phyloP scores from a whole-genome alignment of 2,888 invertebrate genomes.

The Tipula lateralis region DNA sequence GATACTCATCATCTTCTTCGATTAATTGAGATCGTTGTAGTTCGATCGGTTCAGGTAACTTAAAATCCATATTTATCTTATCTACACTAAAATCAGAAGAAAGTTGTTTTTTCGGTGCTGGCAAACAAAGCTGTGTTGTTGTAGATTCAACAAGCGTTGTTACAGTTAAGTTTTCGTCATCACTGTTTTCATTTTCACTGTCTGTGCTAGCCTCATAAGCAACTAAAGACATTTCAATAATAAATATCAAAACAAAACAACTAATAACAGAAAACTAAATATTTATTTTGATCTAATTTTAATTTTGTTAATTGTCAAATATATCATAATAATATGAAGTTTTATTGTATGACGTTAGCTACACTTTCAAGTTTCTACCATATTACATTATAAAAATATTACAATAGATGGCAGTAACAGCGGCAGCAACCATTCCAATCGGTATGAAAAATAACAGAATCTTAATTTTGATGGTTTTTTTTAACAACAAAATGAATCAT shows the following conservation, averaged over 20 bases:
- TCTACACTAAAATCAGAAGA: slow-evolving; percentile 37
- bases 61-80: slow-evolving; percentile 14
- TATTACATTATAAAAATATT: too few relatives aligned
- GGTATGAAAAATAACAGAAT: too few relatives aligned
- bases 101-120: not conserved
- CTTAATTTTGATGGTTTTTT: too few relatives aligned
- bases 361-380: too few relatives aligned
- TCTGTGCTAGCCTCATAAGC: slow-evolving; percentile 56
- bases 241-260: not conserved
- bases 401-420: too few relatives aligned
- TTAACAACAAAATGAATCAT: too few relatives aligned
- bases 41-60: slow-evolving; percentile 42
- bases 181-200: slow-evolving; percentile 39
- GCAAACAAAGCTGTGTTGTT: not conserved
- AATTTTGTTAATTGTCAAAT: not conserved
- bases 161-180: slow-evolving; percentile 38
- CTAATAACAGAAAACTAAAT: not conserved
- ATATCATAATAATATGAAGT: too few relatives aligned
- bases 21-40: slow-evolving; percentile 35
- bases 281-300: not conserved
- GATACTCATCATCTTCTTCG: slow-evolving; percentile 61
- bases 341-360: too few relatives aligned
- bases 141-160: not conserved
- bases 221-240: slow-evolving; percentile 55
- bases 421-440: too few relatives aligned